Percentiles rank a stretch among this genome's conserved stretches.
Conservation (phyloP, 2,113 vertebrate genomes). For the Acinonyx jubatus region DNA sequence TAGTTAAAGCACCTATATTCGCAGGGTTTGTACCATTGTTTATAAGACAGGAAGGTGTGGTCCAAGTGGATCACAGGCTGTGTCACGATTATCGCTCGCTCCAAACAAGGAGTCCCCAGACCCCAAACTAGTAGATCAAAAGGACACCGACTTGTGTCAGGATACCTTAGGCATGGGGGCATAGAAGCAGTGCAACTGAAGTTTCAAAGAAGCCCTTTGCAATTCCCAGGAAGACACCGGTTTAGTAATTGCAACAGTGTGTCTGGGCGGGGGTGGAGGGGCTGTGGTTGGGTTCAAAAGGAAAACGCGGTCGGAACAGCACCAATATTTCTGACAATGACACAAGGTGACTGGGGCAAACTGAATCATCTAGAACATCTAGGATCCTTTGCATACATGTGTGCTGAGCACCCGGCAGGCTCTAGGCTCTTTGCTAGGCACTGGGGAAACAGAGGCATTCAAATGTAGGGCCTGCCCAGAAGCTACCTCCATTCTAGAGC, state of each 20-base stretch:
- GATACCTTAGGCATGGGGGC: background rate
- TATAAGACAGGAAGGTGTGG: background rate
- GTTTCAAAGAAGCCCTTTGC: background rate
- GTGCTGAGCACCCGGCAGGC: background rate
- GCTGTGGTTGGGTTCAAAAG: background rate
- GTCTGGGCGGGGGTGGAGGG: fast-evolving
- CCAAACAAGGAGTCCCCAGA: background rate
- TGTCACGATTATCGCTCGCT: background rate
- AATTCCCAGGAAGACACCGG: background rate
- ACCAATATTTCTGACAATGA: background rate
- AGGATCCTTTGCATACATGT: background rate
- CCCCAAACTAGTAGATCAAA: background rate
- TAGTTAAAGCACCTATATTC: background rate
- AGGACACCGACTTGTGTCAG: background rate
- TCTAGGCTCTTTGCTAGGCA: background rate
- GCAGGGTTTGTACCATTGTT: background rate
- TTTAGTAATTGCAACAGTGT: background rate
- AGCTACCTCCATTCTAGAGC: background rate
- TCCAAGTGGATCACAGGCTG: background rate
- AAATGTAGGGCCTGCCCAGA: background rate
- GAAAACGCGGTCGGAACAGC: background rate
- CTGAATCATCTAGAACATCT: background rate
- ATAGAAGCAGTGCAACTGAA: background rate
- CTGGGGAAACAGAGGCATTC: background rate
- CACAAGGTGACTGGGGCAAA: background rate